Percentiles rank a stretch among this genome's conserved stretches.
Conservation (phyloP, 2,888 invertebrate genomes). For the Eupithecia abbreviata region DNA sequence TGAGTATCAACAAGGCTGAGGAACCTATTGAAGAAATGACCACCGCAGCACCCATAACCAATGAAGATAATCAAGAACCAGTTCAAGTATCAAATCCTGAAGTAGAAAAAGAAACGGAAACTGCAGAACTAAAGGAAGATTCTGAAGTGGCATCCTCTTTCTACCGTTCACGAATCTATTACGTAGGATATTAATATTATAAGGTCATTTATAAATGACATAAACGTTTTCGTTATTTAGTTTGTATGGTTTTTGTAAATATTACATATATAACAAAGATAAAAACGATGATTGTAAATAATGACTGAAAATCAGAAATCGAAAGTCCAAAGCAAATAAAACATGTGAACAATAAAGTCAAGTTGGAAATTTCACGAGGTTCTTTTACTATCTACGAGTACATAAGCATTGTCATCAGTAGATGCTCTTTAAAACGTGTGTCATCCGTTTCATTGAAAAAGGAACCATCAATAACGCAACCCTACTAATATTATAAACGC, state of each 20-base stretch:
- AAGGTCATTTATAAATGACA: neutral
- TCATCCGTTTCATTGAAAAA: neutral
- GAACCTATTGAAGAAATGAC: conserved; percentile 38
- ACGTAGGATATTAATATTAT: conserved; percentile 48
- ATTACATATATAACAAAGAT: neutral
- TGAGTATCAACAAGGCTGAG: conserved; percentile 44
- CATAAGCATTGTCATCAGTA: neutral
- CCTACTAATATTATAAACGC: too few relatives aligned
- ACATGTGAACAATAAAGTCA: conserved; percentile 33
- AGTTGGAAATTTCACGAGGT: neutral
- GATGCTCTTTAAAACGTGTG: neutral
- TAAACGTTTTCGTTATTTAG: conserved; percentile 31
- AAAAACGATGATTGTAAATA: neutral
- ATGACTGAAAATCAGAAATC: neutral
- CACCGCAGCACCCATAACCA: conserved; percentile 37
- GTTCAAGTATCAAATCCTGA: conserved; percentile 23
- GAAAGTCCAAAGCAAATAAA: neutral
- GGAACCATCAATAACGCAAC: neutral
- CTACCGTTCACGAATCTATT: conserved; percentile 71
- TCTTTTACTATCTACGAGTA: neutral
- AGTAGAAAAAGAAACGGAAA: conserved; percentile 41
- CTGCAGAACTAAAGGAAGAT: conserved; percentile 56
- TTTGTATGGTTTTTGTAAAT: conserved; percentile 20
- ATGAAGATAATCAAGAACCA: conserved; percentile 33
- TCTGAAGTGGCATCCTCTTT: conserved; percentile 76